Evolutionary conservation across 2,113 vertebrate species (phyloP).

Genomic region (Cygnus atratus): DNA sequence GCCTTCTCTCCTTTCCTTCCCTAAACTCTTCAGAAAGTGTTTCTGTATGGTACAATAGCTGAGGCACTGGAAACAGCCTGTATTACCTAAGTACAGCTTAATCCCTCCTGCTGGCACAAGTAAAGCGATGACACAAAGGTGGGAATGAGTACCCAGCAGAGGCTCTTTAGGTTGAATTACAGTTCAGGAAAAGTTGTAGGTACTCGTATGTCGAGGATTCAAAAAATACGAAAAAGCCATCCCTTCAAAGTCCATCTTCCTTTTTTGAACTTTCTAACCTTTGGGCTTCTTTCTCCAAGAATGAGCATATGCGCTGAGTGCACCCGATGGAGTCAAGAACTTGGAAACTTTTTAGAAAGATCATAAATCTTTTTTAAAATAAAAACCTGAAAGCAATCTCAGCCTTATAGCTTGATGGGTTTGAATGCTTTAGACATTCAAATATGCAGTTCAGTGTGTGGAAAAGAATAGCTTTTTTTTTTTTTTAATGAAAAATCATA

Average conservation of each 20-base stretch:
- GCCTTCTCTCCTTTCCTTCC: not conserved
- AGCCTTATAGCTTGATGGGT: not conserved
- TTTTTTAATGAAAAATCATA: not conserved
- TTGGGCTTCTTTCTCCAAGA: not conserved
- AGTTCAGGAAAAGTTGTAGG: not conserved
- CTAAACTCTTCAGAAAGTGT: not conserved
- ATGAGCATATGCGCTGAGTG: not conserved
- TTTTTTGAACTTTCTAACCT: constrained; percentile 4
- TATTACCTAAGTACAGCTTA: not conserved
- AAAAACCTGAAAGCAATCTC: not conserved
- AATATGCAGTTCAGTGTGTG: not conserved
- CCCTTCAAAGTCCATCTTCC: not conserved
- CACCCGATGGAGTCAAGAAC: constrained; percentile 6
- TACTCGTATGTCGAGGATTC: not conserved
- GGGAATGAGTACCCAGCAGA: not conserved
- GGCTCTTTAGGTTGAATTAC: not conserved
- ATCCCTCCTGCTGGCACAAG: not conserved
- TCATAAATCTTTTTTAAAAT: not conserved
- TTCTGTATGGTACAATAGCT: not conserved
- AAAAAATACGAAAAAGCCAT: not conserved
- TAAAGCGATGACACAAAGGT: not conserved
- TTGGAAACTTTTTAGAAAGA: constrained; percentile 1
- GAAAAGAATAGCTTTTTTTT: not conserved
- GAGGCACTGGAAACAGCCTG: not conserved
- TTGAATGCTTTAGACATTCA: not conserved